A percentile compares a stretch with the other conserved stretches of the same genome.
These are phyloP conservation scores for Myiotriccus ornatus DNA, from an alignment of 2,797 vertebrate species.

Conservation along the genomic window DNA sequence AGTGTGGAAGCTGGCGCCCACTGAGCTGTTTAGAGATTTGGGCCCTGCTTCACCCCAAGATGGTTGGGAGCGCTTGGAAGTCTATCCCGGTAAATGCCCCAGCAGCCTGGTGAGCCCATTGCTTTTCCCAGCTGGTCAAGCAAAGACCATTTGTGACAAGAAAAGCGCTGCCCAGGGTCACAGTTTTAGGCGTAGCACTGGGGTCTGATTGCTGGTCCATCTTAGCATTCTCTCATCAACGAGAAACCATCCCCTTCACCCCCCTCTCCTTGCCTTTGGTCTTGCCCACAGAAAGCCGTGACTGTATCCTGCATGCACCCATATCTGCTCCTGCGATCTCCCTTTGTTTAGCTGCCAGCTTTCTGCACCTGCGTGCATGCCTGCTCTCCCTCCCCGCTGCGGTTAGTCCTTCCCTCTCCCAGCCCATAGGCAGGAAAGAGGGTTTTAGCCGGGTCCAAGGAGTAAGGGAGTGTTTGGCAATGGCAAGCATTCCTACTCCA, in stretches of 20 bases:
- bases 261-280: neutral
- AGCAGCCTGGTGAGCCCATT: neutral
- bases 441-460: neutral
- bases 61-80: accelerated
- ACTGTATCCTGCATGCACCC: neutral
- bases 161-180: neutral
- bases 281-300: neutral
- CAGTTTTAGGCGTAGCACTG: neutral
- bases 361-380: slow-evolving; percentile 46
- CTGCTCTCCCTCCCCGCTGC: neutral
- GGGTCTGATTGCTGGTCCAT: neutral
- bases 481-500: neutral
- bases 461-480: neutral
- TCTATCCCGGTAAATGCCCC: neutral
- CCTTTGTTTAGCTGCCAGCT: slow-evolving; percentile 61
- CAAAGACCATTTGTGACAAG: neutral
- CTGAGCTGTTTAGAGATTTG: neutral
- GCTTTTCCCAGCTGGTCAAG: neutral
- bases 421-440: neutral
- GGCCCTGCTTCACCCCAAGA: neutral
- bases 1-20: neutral
- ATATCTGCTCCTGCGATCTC: slow-evolving; percentile 39
- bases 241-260: neutral
- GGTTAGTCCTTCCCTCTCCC: slow-evolving; percentile 25
- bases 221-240: neutral